Evolutionary conservation across 2,888 invertebrate species (phyloP).

Genomic region (Lepidocyrtinus sp.): DNA sequence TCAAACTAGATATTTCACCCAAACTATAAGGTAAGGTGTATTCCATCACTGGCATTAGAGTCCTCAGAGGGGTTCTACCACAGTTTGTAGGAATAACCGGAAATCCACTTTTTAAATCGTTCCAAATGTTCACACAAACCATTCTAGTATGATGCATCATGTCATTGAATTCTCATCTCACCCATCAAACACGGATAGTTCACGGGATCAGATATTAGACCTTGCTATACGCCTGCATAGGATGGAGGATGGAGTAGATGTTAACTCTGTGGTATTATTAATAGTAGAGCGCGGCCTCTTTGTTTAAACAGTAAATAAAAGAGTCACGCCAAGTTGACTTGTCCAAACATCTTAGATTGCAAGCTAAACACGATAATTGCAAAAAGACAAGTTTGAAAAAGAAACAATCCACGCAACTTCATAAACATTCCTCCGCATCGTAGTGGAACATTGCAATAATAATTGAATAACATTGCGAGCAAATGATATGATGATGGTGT

Average conservation of each 20-base stretch:
- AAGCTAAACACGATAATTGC: constrained; percentile 65
- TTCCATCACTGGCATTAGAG: not conserved
- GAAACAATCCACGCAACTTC: constrained; percentile 61
- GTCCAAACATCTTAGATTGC: constrained; percentile 70
- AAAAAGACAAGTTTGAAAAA: constrained; percentile 61
- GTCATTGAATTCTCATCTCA: not conserved
- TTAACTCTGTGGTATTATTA: not conserved
- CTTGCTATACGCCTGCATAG: not conserved
- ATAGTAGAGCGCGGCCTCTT: constrained; percentile 26
- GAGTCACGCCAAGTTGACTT: constrained; percentile 66
- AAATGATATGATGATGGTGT: too few relatives aligned
- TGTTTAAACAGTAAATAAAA: constrained; percentile 67
- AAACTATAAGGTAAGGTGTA: not conserved
- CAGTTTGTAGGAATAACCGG: not conserved
- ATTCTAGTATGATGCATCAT: not conserved
- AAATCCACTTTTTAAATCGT: not conserved
- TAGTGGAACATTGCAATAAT: not conserved
- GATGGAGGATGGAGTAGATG: not conserved
- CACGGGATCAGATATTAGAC: not conserved
- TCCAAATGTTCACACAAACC: not conserved
- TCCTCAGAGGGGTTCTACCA: not conserved
- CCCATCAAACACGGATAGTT: not conserved
- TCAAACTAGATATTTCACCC: too few relatives aligned
- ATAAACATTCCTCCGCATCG: constrained; percentile 47
- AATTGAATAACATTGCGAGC: not conserved